phyloP scores from a whole-genome alignment of 2,888 invertebrate species.

The Lasioglossum lativentre region DNA sequence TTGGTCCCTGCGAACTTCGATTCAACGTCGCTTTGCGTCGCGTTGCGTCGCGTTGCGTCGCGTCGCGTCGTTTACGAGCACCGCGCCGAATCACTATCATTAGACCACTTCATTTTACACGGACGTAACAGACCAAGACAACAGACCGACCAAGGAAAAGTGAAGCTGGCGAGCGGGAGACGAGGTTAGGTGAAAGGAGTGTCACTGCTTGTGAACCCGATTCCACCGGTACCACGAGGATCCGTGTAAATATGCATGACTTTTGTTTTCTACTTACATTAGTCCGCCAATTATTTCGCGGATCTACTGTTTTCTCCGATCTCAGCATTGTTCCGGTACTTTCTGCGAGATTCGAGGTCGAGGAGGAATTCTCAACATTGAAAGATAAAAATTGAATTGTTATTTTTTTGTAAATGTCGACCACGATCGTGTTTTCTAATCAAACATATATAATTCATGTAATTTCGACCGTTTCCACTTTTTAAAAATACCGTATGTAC shows the following conservation, averaged over 20 bases:
- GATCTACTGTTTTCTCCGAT: background rate
- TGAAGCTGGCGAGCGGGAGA: background rate
- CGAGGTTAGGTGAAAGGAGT: constrained; percentile 1
- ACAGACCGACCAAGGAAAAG: background rate
- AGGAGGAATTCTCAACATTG: background rate
- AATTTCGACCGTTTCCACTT: too few relatives aligned
- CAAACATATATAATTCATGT: too few relatives aligned
- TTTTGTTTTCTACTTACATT: background rate
- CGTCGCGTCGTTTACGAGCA: background rate
- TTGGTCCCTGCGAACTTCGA: background rate
- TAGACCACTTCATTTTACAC: background rate
- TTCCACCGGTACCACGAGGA: background rate
- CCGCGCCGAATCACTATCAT: too few relatives aligned
- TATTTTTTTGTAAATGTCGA: too few relatives aligned
- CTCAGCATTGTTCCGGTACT: background rate
- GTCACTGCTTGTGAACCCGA: background rate
- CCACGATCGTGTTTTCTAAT: too few relatives aligned
- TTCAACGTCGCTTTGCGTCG: too few relatives aligned
- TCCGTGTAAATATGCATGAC: background rate
- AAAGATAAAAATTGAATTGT: background rate
- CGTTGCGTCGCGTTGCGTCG: too few relatives aligned
- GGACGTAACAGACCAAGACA: background rate
- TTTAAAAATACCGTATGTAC: too few relatives aligned
- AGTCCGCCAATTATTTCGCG: background rate
- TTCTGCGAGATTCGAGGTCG: background rate